Percentiles rank a stretch among this genome's conserved stretches.
phyloP scores from a whole-genome alignment of 37 sponge, comb jelly and placozoan species.

The Ianthella basta region DNA sequence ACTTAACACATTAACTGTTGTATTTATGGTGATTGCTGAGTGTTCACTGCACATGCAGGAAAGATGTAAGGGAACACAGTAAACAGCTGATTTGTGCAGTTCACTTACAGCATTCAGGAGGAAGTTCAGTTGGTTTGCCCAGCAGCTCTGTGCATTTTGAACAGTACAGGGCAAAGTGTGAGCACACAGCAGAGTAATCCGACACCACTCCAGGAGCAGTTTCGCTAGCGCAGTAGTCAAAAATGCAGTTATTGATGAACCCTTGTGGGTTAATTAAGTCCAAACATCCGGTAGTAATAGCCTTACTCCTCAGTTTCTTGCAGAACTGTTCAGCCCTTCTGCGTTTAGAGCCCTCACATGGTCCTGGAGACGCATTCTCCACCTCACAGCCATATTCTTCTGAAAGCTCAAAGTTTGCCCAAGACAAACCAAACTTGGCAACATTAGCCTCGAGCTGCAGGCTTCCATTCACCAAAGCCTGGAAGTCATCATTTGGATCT shows the following conservation, averaged over 20 bases:
- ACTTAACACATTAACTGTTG: too few relatives aligned
- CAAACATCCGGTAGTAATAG: neutral
- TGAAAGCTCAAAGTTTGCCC: neutral
- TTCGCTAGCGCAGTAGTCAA: neutral
- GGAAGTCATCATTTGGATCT: slow-evolving; percentile 4
- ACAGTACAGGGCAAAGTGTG: neutral
- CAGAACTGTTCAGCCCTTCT: neutral
- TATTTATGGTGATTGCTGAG: too few relatives aligned
- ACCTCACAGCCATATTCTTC: neutral
- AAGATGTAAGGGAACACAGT: too few relatives aligned
- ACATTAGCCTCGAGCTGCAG: neutral
- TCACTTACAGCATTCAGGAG: slow-evolving; percentile 1
- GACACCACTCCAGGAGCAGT: neutral
- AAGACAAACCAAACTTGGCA: neutral
- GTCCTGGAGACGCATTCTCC: neutral
- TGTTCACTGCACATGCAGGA: too few relatives aligned
- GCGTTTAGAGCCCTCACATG: neutral
- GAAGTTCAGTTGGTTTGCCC: neutral
- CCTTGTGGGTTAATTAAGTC: neutral
- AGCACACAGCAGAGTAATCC: neutral
- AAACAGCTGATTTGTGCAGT: too few relatives aligned
- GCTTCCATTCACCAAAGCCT: neutral
- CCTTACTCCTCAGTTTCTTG: neutral
- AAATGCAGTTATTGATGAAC: neutral
- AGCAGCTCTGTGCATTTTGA: neutral